Conservation (phyloP, 2,113 vertebrate genomes). For the Nycticryphes semicollaris region DNA sequence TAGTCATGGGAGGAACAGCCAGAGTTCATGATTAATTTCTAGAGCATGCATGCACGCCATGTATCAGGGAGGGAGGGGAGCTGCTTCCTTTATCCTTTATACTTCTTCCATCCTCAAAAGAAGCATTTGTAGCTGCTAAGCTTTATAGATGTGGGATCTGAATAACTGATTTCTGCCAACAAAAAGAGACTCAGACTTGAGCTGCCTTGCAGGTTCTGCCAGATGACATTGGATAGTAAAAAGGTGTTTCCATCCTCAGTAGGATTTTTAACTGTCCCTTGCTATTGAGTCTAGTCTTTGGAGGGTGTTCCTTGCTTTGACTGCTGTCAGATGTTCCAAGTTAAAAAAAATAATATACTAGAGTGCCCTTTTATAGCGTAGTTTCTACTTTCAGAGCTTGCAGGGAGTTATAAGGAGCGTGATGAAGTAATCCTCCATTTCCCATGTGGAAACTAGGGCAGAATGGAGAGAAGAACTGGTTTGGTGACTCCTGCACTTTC, state of each 20-base stretch:
- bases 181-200: background rate
- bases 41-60: background rate
- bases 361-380: background rate
- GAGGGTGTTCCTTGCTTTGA: slow-evolving; percentile 4
- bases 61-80: background rate
- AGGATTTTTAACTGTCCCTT: background rate
- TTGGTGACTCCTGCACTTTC: background rate
- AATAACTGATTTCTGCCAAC: background rate
- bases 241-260: background rate
- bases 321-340: background rate
- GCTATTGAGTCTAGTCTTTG: background rate
- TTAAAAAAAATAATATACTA: background rate
- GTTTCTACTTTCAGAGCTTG: background rate
- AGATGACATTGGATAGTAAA: background rate
- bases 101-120: background rate
- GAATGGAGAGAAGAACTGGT: slow-evolving; percentile 1
- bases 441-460: slow-evolving; percentile 1
- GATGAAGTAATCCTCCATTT: background rate
- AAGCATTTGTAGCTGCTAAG: background rate
- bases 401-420: background rate
- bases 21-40: slow-evolving; percentile 33
- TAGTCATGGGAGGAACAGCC: slow-evolving; percentile 30
- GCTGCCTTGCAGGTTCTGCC: background rate
- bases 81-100: background rate
- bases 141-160: background rate